These are phyloP conservation scores for Acipenser oxyrinchus DNA, from an alignment of 2,797 vertebrate genomes.

Conservation along the genomic window DNA sequence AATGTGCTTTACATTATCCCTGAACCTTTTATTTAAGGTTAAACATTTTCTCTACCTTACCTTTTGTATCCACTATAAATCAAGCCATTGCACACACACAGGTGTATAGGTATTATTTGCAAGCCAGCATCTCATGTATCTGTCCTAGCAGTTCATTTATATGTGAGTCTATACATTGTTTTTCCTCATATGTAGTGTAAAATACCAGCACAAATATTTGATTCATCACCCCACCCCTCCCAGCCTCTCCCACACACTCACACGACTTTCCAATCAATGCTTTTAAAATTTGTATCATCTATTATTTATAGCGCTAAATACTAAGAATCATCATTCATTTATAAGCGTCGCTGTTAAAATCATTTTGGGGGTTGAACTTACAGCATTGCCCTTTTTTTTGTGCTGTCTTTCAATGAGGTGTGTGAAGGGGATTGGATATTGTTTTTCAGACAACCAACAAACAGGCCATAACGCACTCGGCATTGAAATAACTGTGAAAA, in stretches of 20 bases:
- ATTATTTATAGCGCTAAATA: constrained; percentile 22
- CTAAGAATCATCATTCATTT: constrained; percentile 18
- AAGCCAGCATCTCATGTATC: too few relatives aligned
- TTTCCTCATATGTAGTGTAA: too few relatives aligned
- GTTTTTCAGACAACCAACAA: neutral
- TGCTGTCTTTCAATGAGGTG: neutral
- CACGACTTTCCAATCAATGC: constrained; percentile 9
- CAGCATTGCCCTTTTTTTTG: neutral
- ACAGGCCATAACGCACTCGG: neutral
- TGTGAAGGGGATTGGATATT: too few relatives aligned
- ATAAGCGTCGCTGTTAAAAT: constrained; percentile 13
- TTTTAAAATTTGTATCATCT: constrained; percentile 20
- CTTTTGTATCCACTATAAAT: too few relatives aligned
- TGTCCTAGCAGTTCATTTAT: too few relatives aligned
- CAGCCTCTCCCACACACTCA: accelerated
- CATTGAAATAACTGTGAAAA: too few relatives aligned
- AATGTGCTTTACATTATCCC: too few relatives aligned
- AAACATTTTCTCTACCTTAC: too few relatives aligned
- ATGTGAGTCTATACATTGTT: too few relatives aligned
- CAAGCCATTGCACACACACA: too few relatives aligned
- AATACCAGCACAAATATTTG: neutral
- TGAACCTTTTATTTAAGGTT: too few relatives aligned
- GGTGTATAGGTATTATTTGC: too few relatives aligned
- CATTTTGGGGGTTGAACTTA: neutral
- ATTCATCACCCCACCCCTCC: neutral